Evolutionary conservation across 2,797 vertebrate genomes (phyloP), one percentile per base, ranked within the genome.

Genomic region (Gadopsis bispinosus): DNA sequence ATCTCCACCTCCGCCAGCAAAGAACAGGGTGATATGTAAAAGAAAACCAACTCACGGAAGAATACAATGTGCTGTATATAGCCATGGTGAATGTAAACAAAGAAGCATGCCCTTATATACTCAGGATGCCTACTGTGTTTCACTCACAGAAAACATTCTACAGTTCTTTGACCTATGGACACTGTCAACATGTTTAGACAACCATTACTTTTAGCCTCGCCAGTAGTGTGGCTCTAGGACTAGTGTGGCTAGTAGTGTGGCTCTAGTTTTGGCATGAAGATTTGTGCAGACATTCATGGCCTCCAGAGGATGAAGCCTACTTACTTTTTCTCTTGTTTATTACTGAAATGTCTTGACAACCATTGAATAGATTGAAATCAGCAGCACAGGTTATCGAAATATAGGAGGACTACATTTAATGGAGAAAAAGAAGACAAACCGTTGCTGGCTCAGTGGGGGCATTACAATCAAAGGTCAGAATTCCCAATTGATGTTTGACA

Each of bases 391-490:
- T 19, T 58, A 16, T 19, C 2, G 29, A 26, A 26, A 45, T 6
- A 17, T 31, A 9, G 5, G 7, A 62, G 0, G 3, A 22, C 7
- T 33, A 6, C 4, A 41, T 41, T 29, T 7, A 4, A 45, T 22
- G 29, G 10, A 26, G 19, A 26, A 26, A 7, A 50, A 26, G 56
- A 33, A n/a, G 16, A 1, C 33, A 53, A 7, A 56, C 48, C 14
- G 35, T 47, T 22, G 2, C 26, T 5, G 31, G 7, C 62, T 16
- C 63, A 45, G n/a, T 62, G 35, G 71, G 45, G 41, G 47, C 5
- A 20, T 53, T 5, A 63, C 69, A 77, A 83, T 72, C 75, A 83
- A 87, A 89, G 63, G 81, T 83, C 73, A 78, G 41, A 62, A 45
- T 75, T 67, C n/a, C 33, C 26, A 31, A 65, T 3, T 71, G 45